Conservation (phyloP, 2,797 vertebrate species). For the Cyprinodon diabolis region DNA sequence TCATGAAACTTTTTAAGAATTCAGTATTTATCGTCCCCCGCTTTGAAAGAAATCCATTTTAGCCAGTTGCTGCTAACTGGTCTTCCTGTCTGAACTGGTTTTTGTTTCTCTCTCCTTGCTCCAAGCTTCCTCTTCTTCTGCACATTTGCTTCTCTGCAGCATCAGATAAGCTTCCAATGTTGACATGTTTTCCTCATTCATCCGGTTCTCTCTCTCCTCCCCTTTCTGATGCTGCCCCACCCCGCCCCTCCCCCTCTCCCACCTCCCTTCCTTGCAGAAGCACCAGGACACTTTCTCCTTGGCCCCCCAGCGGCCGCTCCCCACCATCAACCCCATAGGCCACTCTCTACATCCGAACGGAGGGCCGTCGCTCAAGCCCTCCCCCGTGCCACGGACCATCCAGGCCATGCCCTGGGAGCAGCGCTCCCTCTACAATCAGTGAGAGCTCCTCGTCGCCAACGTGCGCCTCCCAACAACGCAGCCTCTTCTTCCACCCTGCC, state of each 20-base stretch:
- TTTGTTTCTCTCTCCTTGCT: no score
- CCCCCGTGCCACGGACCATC: conserved; percentile 75
- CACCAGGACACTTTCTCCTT: conserved; percentile 78
- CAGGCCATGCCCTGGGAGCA: conserved; percentile 81
- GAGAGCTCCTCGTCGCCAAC: conserved; percentile 34
- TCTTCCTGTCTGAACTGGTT: no score
- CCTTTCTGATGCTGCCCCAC: not conserved
- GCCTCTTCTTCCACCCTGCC: conserved; percentile 8
- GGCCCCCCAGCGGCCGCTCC: conserved; percentile 75
- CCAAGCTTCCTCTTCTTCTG: no score
- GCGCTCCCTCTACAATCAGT: conserved; percentile 81
- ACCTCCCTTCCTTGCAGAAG: conserved; percentile 56
- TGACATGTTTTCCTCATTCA: no score
- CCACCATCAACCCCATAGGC: conserved; percentile 78
- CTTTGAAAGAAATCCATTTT: no score
- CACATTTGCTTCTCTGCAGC: no score
- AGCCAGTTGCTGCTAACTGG: no score
- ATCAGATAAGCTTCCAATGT: no score
- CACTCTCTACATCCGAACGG: conserved; percentile 78
- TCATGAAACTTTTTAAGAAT: no score
- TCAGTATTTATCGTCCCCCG: no score
- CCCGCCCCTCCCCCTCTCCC: no score
- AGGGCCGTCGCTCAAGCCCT: conserved; percentile 76
- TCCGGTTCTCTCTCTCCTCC: no score
- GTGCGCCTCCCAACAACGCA: conserved; percentile 14